Percentiles rank a stretch among this genome's conserved stretches.
Conservation (phyloP, 2,797 vertebrate species). For the Lepus townsendii region DNA sequence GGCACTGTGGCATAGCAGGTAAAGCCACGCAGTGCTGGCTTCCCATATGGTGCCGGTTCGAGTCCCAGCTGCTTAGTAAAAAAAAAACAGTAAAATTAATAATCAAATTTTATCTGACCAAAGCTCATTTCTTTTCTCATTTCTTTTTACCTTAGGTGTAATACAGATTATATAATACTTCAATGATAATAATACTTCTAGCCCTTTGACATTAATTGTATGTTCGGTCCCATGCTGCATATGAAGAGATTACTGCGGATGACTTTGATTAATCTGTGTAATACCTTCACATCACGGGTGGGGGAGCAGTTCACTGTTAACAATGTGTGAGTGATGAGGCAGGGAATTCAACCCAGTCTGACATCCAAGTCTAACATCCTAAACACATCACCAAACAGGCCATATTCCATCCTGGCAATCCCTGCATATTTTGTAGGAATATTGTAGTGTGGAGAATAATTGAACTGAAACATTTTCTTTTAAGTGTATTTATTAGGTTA, state of each 20-base stretch:
- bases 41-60: no score
- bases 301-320: not conserved
- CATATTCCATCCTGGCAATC: not conserved
- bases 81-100: not conserved
- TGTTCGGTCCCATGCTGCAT: not conserved
- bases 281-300: not conserved
- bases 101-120: constrained; percentile 15
- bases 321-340: rapidly evolving
- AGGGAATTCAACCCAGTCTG: not conserved
- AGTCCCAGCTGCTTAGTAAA: no score
- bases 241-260: not conserved
- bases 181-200: not conserved
- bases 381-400: not conserved
- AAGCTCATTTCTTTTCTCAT: not conserved
- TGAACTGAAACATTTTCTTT: constrained; percentile 46
- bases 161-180: not conserved
- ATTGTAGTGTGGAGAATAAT: not conserved
- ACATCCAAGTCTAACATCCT: not conserved
- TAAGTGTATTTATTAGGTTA: not conserved
- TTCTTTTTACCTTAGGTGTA: not conserved
- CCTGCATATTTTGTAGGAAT: not conserved
- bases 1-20: no score
- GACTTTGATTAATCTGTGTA: not conserved
- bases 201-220: not conserved
- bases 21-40: no score